phyloP scores from a whole-genome alignment of 2,113 vertebrate genomes.

The Sinocyclocheilus rhinocerous region DNA sequence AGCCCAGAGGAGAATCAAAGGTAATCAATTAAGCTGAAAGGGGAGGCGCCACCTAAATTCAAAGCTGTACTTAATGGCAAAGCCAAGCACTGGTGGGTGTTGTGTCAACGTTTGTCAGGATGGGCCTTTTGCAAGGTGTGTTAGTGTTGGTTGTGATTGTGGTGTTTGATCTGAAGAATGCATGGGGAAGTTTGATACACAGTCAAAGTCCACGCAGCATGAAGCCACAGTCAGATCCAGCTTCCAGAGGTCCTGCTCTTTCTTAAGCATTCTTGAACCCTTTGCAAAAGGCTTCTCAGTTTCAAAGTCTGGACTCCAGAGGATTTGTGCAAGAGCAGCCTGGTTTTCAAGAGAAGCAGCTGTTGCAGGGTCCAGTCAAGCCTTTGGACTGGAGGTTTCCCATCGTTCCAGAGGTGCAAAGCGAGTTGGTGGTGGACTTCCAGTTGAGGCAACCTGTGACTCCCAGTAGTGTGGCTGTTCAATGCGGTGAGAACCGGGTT shows the following conservation, averaged over 20 bases:
- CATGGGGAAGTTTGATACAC: background rate
- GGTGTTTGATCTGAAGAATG: background rate
- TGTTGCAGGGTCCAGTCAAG: too few species aligned
- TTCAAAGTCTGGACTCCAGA: background rate
- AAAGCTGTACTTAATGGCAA: too few species aligned
- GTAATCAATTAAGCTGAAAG: too few species aligned
- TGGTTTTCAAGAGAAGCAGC: too few species aligned
- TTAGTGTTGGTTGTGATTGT: background rate
- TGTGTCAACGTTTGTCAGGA: background rate
- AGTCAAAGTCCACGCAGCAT: background rate
- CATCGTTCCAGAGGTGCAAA: too few species aligned
- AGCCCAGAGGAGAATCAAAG: too few species aligned
- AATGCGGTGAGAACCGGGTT: slow-evolving; percentile 55
- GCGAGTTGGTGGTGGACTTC: background rate
- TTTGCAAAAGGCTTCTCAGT: background rate
- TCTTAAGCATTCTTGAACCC: background rate
- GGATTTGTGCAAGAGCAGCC: too few species aligned
- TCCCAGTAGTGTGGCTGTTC: slow-evolving; percentile 34
- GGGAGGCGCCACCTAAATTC: too few species aligned
- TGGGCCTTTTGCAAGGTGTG: background rate
- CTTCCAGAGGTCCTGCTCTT: background rate
- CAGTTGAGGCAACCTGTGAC: slow-evolving; percentile 40
- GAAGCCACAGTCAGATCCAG: background rate
- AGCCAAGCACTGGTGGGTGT: too few species aligned
- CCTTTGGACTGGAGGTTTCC: too few species aligned